Percentiles rank a stretch among this genome's conserved stretches.
These are phyloP conservation scores for Mesocentrotus franciscanus DNA, from an alignment of 53 echinoderm and acorn worm species.

Conservation along the genomic window DNA sequence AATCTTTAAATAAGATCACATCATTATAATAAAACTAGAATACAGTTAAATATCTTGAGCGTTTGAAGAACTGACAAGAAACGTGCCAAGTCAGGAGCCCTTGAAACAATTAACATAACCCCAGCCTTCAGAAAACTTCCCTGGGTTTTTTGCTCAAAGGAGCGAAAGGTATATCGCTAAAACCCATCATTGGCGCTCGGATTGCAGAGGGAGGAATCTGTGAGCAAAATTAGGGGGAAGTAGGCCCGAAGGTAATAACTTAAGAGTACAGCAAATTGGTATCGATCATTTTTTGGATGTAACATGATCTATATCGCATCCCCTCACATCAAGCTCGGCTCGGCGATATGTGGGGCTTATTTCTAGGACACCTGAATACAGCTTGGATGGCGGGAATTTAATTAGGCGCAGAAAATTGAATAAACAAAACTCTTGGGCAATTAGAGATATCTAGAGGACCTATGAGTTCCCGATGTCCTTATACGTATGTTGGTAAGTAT, in stretches of 20 bases:
- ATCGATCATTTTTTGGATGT: conserved; percentile 38
- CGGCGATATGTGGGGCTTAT: conserved; percentile 43
- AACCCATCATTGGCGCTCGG: background rate
- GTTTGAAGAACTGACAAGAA: background rate
- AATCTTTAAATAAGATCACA: too few relatives aligned
- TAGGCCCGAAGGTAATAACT: conserved; percentile 47
- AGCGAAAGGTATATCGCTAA: background rate
- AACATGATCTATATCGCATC: conserved; percentile 43
- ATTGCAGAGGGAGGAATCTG: background rate
- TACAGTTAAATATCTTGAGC: background rate
- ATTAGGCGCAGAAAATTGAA: conserved; percentile 62
- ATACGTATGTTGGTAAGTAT: background rate
- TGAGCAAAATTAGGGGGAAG: background rate
- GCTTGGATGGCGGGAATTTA: conserved; percentile 33
- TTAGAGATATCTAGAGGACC: conserved; percentile 17
- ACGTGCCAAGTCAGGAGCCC: background rate
- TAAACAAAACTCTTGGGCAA: conserved; percentile 68
- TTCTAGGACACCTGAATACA: conserved; percentile 56
- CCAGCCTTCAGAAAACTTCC: background rate
- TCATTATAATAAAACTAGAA: background rate
- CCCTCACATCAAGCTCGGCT: conserved; percentile 25
- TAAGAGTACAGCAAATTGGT: conserved; percentile 62
- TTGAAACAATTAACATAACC: background rate
- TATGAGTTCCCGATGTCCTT: conserved; percentile 33
- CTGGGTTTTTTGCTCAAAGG: background rate